Evolutionary conservation across 2,113 vertebrate species (phyloP), one percentile per base, ranked within the genome.

Genomic region (Cromileptes altivelis): DNA sequence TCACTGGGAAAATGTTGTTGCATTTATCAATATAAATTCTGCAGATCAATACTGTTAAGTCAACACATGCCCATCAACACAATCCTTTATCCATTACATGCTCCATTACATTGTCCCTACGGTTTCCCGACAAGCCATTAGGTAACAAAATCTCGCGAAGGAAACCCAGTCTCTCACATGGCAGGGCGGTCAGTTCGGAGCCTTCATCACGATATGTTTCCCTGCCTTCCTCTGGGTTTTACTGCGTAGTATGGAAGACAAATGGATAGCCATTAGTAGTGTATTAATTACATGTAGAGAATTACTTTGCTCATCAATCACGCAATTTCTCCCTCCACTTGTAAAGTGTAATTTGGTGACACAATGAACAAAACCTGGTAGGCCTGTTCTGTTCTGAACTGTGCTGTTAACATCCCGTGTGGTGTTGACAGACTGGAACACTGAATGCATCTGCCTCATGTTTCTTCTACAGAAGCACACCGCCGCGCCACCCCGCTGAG

Each of bases 231-330:
- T 88, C 78, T 61, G 70, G 70, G 53, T 89, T 91, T 90, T 65
- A 81, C 85, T 21, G 58, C 4, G 25, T 69, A 56, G 68, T 60
- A 78, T 65, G 67, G 65, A 93, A 91, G 91, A 94, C 88, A 90
- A 92, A 93, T 94, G 92, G 90, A 85, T 75, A 71, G 85, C 88
- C 90, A 92, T 95, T 94, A 92, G 93, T 92, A 91, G 91, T 91
- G 91, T 95, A 95, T 95, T 96, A 96, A 96, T 96, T 96, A 95
- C 94, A 94, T 93, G 92, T 93, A 90, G 87, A 82, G 91, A 91
- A 95, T 94, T 77, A 93, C 92, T 94, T 91, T 92, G 81, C 94
- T 93, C 93, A 95, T 96, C 93, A 95, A 95, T 95, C 94, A 95
- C 85, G 85, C 64, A 64, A 87, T 93, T 93, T 86, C 90, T 83